Conservation (phyloP, 2,888 invertebrate species). For the Gymnocheta viridis region DNA sequence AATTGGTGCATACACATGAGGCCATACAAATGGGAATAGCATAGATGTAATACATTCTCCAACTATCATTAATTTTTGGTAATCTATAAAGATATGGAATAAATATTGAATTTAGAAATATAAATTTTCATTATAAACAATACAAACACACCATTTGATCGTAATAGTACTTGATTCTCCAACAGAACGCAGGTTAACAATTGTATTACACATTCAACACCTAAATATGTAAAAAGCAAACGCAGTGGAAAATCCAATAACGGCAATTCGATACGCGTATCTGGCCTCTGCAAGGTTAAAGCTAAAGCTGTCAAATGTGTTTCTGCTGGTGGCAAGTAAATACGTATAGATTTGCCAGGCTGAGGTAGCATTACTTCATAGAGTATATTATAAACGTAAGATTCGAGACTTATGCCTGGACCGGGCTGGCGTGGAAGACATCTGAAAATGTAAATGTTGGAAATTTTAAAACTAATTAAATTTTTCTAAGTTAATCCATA, state of each 20-base stretch:
- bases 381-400: slow-evolving; percentile 96
- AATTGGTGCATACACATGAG: slow-evolving; percentile 99
- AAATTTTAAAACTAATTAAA: background rate
- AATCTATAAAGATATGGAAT: slow-evolving; percentile 85
- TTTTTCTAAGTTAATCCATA: too few species aligned
- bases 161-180: slow-evolving; percentile 97
- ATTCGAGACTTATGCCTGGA: slow-evolving; percentile 92
- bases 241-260: slow-evolving; percentile 96
- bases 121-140: background rate
- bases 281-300: slow-evolving; percentile 89
- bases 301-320: slow-evolving; percentile 86
- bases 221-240: slow-evolving; percentile 93
- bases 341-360: slow-evolving; percentile 92
- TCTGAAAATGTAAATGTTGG: slow-evolving; percentile 81
- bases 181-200: slow-evolving; percentile 96
- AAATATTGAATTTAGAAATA: slow-evolving; percentile 56
- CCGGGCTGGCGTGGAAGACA: slow-evolving; percentile 90
- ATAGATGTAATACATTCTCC: slow-evolving; percentile 96
- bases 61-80: slow-evolving; percentile 97
- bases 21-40: slow-evolving; percentile 98
- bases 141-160: slow-evolving; percentile 89
- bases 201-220: slow-evolving; percentile 95
- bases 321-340: slow-evolving; percentile 88
- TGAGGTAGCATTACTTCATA: slow-evolving; percentile 96
- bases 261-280: slow-evolving; percentile 92